These are phyloP conservation scores for Chironomus striatipennis DNA, from an alignment of 1,140 invertebrate species.

Conservation along the genomic window DNA sequence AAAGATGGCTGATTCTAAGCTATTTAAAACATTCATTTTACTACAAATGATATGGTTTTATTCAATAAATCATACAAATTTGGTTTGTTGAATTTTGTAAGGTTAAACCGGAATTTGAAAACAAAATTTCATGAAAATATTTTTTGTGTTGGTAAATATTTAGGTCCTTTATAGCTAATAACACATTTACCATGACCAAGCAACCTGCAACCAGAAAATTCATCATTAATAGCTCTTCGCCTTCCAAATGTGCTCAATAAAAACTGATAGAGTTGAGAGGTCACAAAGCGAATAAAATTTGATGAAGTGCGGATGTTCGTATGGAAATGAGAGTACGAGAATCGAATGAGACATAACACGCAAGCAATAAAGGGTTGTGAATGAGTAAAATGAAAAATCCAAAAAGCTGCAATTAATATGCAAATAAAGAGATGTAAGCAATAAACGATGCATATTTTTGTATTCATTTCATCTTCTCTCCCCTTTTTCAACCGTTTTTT, in stretches of 20 bases:
- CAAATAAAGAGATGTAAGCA: slow-evolving; percentile 19
- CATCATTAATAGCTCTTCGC: background rate
- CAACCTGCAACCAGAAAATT: background rate
- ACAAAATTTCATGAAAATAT: too few relatives aligned
- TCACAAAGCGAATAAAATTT: slow-evolving; percentile 6
- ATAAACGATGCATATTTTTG: slow-evolving; percentile 18
- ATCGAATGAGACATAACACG: background rate
- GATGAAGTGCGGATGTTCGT: background rate
- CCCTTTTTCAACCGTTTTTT: background rate
- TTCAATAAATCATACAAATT: too few relatives aligned
- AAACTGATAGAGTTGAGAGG: background rate
- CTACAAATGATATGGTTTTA: too few relatives aligned
- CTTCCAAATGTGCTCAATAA: too few relatives aligned
- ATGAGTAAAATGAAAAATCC: background rate
- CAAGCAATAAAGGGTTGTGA: background rate
- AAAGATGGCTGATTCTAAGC: too few relatives aligned
- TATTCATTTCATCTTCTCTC: background rate
- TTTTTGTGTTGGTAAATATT: too few relatives aligned
- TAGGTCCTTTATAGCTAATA: too few relatives aligned
- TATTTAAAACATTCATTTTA: too few relatives aligned
- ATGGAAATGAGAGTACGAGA: too few relatives aligned
- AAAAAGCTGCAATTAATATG: slow-evolving; percentile 20
- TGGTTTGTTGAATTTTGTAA: too few relatives aligned
- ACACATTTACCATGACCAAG: too few relatives aligned
- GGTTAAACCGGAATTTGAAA: too few relatives aligned